Evolutionary conservation across 2,888 invertebrate genomes (phyloP).

Genomic region (Ischnus inquisitorius): DNA sequence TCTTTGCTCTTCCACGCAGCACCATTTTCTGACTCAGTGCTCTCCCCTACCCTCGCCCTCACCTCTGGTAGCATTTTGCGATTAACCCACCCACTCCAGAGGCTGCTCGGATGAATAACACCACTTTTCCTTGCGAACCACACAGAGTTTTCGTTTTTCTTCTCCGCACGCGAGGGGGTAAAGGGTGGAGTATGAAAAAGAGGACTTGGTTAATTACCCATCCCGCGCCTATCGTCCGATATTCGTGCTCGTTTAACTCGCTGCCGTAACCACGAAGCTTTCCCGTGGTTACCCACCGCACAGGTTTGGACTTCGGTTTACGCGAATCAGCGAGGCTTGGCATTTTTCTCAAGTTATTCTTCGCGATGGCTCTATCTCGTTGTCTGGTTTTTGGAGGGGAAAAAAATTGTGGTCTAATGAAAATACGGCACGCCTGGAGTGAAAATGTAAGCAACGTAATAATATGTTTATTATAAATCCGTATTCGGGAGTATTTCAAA

Average conservation of each 20-base stretch:
- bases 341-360: neutral
- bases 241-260: constrained; percentile 49
- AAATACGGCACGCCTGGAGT: too few species aligned
- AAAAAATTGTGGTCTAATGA: too few species aligned
- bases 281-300: neutral
- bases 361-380: too few species aligned
- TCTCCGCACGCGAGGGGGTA: neutral
- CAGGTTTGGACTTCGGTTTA: neutral
- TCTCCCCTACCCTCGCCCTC: constrained; percentile 6
- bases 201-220: constrained; percentile 61
- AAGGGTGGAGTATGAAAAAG: constrained; percentile 27
- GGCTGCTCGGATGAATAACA: constrained; percentile 62
- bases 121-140: constrained; percentile 45
- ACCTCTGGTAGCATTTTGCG: constrained; percentile 56
- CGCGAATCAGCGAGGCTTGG: neutral
- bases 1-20: neutral
- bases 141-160: constrained; percentile 36
- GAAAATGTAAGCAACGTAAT: too few species aligned
- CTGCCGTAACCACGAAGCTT: constrained; percentile 7
- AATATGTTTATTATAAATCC: too few species aligned
- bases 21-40: constrained; percentile 28
- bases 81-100: constrained; percentile 57
- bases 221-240: constrained; percentile 53
- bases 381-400: too few species aligned
- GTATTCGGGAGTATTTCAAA: too few species aligned